Evolutionary conservation across 2,888 invertebrate genomes (phyloP).

Genomic region (Ophonus ardosiacus): DNA sequence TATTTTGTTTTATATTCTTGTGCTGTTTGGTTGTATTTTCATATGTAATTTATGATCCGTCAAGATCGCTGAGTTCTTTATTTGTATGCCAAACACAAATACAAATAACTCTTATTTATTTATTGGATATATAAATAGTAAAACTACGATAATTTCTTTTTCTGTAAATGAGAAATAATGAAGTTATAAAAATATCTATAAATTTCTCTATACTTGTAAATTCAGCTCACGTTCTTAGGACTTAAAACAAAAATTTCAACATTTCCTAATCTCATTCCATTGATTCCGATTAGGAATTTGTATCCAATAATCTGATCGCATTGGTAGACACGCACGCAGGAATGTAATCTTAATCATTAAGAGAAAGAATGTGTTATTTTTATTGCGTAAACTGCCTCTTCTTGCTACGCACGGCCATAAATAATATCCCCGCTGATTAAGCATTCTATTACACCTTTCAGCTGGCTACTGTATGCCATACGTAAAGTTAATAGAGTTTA

Average conservation of each 20-base stretch:
- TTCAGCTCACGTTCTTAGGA: not conserved
- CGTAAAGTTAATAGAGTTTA: constrained; percentile 1
- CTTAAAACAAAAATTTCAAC: not conserved
- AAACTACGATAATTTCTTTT: too few relatives aligned
- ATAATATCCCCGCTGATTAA: constrained; percentile 17
- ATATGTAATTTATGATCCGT: too few relatives aligned
- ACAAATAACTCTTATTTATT: too few relatives aligned
- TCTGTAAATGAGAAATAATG: too few relatives aligned
- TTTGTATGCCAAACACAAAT: too few relatives aligned
- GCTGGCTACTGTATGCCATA: constrained; percentile 5
- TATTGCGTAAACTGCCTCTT: constrained; percentile 21
- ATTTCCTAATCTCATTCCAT: not conserved
- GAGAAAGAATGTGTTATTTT: constrained; percentile 25
- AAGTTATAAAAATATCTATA: not conserved
- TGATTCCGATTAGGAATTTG: not conserved
- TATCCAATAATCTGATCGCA: not conserved
- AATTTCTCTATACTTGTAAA: not conserved
- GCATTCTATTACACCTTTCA: constrained; percentile 16
- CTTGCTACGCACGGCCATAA: constrained; percentile 5
- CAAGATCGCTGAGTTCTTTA: too few relatives aligned
- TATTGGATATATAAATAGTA: too few relatives aligned
- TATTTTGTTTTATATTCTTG: too few relatives aligned
- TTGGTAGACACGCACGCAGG: constrained; percentile 7
- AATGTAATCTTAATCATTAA: constrained; percentile 19
- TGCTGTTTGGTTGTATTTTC: too few relatives aligned